These are phyloP conservation scores for Alviniconcha strummeri DNA, from an alignment of 2,888 invertebrate species.

Conservation along the genomic window DNA sequence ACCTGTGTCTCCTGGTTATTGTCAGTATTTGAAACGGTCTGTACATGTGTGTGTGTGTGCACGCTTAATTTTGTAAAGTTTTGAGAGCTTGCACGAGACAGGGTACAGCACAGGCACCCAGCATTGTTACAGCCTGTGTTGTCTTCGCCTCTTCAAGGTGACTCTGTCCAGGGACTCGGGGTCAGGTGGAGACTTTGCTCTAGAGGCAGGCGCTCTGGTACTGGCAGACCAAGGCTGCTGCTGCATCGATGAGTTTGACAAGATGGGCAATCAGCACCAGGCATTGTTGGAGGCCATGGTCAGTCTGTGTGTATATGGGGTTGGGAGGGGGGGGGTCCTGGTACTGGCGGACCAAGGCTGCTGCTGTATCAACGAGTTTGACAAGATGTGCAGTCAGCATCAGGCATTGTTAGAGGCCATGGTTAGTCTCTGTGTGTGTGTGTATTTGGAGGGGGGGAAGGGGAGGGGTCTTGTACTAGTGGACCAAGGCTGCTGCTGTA, in stretches of 20 bases:
- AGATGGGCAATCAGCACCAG: constrained; percentile 87
- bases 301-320: constrained; percentile 44
- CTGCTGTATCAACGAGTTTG: constrained; percentile 82
- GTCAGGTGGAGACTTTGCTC: constrained; percentile 80
- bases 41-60: not conserved
- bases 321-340: too few relatives aligned
- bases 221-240: constrained; percentile 91
- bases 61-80: not conserved
- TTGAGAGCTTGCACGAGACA: too few relatives aligned
- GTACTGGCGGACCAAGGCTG: not conserved
- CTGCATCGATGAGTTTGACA: constrained; percentile 97
- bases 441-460: not conserved
- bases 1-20: too few relatives aligned
- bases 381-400: constrained; percentile 89
- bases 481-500: constrained; percentile 87
- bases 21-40: not conserved
- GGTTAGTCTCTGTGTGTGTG: constrained; percentile 70
- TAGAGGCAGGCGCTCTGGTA: constrained; percentile 86
- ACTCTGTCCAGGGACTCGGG: constrained; percentile 83
- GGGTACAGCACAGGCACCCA: too few relatives aligned
- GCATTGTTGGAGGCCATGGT: constrained; percentile 91
- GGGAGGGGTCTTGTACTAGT: constrained; percentile 65
- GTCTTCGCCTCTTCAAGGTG: constrained; percentile 74
- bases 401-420: constrained; percentile 92
- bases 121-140: too few relatives aligned